Evolutionary conservation across 1,140 invertebrate genomes (phyloP), one percentile per base, ranked within the genome.

Genomic region (Thaumatotibia leucotreta): DNA sequence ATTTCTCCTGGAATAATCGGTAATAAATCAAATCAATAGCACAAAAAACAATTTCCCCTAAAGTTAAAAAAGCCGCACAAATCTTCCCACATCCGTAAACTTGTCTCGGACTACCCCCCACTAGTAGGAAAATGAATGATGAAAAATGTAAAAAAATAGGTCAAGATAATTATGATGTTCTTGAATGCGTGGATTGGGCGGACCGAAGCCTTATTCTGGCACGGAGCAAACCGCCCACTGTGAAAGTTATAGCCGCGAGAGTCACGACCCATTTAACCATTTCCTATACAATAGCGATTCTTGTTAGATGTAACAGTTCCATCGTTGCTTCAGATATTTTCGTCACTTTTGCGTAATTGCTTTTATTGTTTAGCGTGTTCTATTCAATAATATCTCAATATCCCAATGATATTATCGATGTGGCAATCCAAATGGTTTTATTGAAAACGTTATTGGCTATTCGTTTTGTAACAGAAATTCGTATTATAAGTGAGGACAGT

Each of bases 241-340:
- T 2, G 73, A 68, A 66, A 69, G 39, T 72, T 70, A 75, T 61
- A 27, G 64, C 63, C 29, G 27, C 35, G 24, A 27, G 52, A 63
- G 63, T 66, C 64, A 72, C 73, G 73, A 75, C 68, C 68, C 70
- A 72, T 75, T 75, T 69, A 70, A 65, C 68, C 68, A 67, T 70
- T 72, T 64, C 62, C 64, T 64, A 45, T 61, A 65, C 33, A 35
- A 49, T 22, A 32, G 50, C 66, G 39, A 67, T 24, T 32, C 65
- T 54, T 52, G 31, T 58, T 65, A 35, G 64, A 32, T 54, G 52
- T 65, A 31, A 11, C 64, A 58, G 35, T 58, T 58, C 24, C n/a
- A 31, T 20, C 24, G 6, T 58, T 17, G 52, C 52, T n/a, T 58
- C 52, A n/a, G 23, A 27, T 58, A 58, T 58, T 58, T 31, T 58